These are phyloP conservation scores for Lasioglossum malachurum DNA, from an alignment of 2,888 invertebrate genomes.

Conservation along the genomic window DNA sequence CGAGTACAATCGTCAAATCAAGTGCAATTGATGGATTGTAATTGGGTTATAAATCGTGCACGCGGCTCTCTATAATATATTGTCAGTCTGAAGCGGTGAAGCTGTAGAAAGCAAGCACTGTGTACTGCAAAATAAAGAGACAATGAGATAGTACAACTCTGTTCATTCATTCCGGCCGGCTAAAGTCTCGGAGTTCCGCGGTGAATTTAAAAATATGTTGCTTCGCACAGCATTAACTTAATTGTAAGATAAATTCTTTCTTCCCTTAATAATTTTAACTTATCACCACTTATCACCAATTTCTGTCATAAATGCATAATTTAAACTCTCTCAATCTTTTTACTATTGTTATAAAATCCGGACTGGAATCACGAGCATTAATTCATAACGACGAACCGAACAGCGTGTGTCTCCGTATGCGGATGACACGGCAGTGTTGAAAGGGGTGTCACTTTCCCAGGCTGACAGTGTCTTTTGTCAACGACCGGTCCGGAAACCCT, in stretches of 20 bases:
- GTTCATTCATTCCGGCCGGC: not conserved
- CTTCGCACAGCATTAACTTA: too few species aligned
- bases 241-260: too few species aligned
- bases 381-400: not conserved
- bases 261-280: too few species aligned
- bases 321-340: too few species aligned
- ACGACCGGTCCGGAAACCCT: not conserved
- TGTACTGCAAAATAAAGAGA: not conserved
- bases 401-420: not conserved
- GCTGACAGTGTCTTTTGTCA: not conserved
- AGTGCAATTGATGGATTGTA: slow-evolving; percentile 3
- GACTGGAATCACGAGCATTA: not conserved
- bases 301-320: too few species aligned
- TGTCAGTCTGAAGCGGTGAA: not conserved
- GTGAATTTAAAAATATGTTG: too few species aligned
- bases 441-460: not conserved
- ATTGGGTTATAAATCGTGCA: not conserved
- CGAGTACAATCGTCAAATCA: not conserved
- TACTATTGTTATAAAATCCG: too few species aligned
- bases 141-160: not conserved
- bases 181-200: not conserved
- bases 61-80: not conserved
- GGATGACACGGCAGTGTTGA: not conserved
- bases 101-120: not conserved
- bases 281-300: too few species aligned